phyloP scores from a whole-genome alignment of 2,113 vertebrate genomes.

The Phocoena phocoena region DNA sequence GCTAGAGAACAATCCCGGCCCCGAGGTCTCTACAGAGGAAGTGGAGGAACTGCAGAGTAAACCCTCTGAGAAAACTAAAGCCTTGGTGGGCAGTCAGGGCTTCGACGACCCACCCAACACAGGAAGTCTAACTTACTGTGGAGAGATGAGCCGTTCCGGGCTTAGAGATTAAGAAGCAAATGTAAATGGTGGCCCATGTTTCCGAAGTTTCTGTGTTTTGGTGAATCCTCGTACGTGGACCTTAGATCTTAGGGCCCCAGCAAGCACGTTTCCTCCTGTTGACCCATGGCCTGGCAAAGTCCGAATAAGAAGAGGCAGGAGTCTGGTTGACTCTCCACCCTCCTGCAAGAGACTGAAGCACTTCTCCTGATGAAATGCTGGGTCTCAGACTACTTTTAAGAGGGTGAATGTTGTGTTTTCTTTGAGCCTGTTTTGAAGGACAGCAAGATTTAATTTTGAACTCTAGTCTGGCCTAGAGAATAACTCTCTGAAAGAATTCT shows the following conservation, averaged over 20 bases:
- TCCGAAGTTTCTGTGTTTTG: not conserved
- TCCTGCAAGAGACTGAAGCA: not conserved
- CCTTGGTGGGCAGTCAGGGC: not conserved
- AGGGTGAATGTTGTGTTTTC: not conserved
- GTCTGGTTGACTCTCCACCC: no score
- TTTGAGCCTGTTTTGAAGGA: not conserved
- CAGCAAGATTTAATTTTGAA: not conserved
- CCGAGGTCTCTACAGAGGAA: not conserved
- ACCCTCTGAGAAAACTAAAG: not conserved
- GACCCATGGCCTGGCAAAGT: not conserved
- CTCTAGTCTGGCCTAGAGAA: not conserved
- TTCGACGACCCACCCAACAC: not conserved
- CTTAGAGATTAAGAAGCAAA: not conserved
- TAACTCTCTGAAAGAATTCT: not conserved
- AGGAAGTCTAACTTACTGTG: not conserved
- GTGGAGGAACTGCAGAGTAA: not conserved
- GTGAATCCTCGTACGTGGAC: not conserved
- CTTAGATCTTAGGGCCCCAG: not conserved
- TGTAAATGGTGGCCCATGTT: not conserved
- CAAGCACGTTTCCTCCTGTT: not conserved
- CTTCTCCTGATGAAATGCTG: not conserved
- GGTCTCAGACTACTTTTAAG: not conserved
- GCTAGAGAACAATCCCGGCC: constrained; percentile 55
- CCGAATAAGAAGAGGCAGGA: no score
- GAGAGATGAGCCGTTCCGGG: not conserved